Evolutionary conservation across 2,797 vertebrate species (phyloP).

Genomic region (Spinibarbus caldwelli): DNA sequence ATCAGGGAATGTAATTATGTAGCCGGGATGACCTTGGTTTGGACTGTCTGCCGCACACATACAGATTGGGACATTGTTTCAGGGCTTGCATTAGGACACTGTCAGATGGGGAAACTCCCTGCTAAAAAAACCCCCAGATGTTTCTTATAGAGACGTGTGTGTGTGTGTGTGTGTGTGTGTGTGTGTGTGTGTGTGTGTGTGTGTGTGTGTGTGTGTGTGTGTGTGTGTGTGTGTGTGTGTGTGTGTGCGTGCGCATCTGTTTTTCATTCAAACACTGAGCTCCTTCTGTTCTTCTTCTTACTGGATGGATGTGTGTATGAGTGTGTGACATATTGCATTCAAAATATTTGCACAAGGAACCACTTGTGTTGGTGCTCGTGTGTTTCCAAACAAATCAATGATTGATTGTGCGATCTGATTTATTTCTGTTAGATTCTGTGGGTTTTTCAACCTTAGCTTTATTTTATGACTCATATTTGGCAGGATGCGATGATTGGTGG

Average conservation of each 20-base stretch:
- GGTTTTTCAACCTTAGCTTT: background rate
- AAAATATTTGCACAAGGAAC: conserved; percentile 34
- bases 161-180: no score
- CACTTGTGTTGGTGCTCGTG: background rate
- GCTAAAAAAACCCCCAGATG: conserved; percentile 58
- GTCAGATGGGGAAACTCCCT: conserved; percentile 49
- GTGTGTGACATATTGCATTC: conserved; percentile 35
- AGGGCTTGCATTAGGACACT: conserved; percentile 15
- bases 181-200: no score
- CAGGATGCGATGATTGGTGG: background rate
- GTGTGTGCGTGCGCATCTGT: no score
- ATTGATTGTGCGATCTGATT: no score
- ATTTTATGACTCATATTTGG: conserved; percentile 8
- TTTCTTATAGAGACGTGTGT: conserved; percentile 29
- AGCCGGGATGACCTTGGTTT: conserved; percentile 2
- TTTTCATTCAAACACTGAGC: conserved; percentile 52
- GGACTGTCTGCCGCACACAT: background rate
- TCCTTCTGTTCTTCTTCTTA: conserved; percentile 46
- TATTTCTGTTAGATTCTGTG: conserved; percentile 1
- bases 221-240: no score
- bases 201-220: no score
- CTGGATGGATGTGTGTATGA: conserved; percentile 31
- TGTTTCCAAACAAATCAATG: background rate
- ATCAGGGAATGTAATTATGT: background rate
- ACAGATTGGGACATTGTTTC: conserved; percentile 15